Base-by-base conservation (phyloP, 2,797 vertebrate genomes). In the Poecilia picta region DNA sequence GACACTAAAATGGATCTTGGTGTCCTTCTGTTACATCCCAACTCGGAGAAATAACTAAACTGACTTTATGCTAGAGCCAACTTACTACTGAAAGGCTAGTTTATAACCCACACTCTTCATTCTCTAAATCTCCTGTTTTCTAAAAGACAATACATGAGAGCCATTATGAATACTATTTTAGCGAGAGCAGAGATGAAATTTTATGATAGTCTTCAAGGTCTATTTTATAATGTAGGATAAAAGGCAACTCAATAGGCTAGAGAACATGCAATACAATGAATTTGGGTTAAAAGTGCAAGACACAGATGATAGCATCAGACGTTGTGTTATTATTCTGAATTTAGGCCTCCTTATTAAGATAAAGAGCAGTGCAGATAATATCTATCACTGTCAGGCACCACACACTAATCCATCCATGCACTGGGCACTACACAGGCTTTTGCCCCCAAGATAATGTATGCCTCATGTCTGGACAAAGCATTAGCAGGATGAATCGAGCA, bases 401-500 rank as follows among this genome's bases (percentile, higher is more conserved):
- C 7, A 41, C 66, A 79, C 71, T 64, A 73, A 89, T 91, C 79
- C 83, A 85, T 81, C 78, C 81, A 62, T 28, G 62, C 36, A 64
- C 71, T 72, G 83, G 85, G 85, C 81, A 73, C 76, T 85, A 73
- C 72, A 68, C 68, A 18, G 70, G 66, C 75, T 83, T 84, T 71
- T 74, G 76, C 55, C 75, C 64, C 62, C 80, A 80, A 86, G 89
- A 90, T 88, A 91, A 92, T 88, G 76, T 66, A 86, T 88, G 78
- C 39, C 76, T 83, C n/a, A 51, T 74, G 82, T 84, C 78, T 81
- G 82, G 66, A 36, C 41, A 4, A 78, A 75, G 79, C 75, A 88
- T 85, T 88, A 88, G 71, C 62, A 78, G 75, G 77, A 83, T 89
- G 85, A 90, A 89, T 87, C 4, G 51, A 90, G 62, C 8, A 10